Base-by-base conservation (phyloP, 2,888 invertebrate species). In the Suillia variegata region DNA sequence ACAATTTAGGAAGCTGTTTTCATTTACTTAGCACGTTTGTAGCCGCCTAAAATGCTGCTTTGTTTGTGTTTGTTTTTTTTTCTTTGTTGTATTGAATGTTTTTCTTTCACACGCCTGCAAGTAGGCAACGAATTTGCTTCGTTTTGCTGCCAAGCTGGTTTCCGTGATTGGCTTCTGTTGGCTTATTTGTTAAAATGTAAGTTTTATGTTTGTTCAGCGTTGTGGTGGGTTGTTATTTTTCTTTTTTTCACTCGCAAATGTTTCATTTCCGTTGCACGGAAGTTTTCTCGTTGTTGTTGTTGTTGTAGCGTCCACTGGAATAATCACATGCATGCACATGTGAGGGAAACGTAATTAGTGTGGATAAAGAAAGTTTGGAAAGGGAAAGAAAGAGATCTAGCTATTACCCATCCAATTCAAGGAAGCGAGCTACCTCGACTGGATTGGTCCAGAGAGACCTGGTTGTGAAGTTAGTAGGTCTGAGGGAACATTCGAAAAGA, bases 191-290 rank as follows among this genome's bases (percentile, higher is more conserved):
- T 50, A 45, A 45, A 45, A 45, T 45, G 5, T 45, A 45, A 45
- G 45, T 45, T 45, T 45, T 20, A 45, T 22, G 48, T 52, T 63
- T 55, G 20, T 53, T 47, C 61, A 57, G 10, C n/a, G 45, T 13
- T 45, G 45, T 45, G 3, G 15, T 45, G 38, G 15, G 17, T 45
- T 45, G 45, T 45, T 45, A 8, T 18, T 45, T 45, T 54, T 64
- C 61, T 61, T 54, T 48, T 58, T 45, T 18, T 66, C 38, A n/a
- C n/a, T n/a, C n/a, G 48, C 17, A 45, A 45, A 45, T 18, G 18
- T 45, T 45, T 45, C 45, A 6, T 20, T 45, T 45, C 17, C 45
- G 45, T 13, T 45, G 17, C 18, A 45, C 20, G 45, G 45, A 18
- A 45, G 45, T 45, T 17, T 18, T 45, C 18, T 45, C 20, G 45